Conservation (phyloP, 30 jellyfish, hydroid and myxozoan species). For the Nemopilema nomurai region DNA sequence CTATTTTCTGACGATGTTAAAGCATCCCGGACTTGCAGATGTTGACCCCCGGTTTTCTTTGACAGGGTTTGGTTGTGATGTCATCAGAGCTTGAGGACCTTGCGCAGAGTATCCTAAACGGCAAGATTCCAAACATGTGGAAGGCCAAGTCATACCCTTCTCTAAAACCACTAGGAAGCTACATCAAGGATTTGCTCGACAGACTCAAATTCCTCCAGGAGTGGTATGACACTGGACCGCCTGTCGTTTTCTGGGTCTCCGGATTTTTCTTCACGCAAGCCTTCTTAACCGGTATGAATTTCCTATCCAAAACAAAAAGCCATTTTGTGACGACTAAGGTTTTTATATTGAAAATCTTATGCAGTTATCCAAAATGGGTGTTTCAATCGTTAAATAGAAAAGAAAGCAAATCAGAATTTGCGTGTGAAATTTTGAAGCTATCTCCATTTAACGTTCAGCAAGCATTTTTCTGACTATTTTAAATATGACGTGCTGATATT, state of each 20-base stretch:
- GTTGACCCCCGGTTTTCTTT: not conserved
- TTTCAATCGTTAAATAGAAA: too few species aligned
- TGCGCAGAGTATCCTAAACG: conserved; percentile 79
- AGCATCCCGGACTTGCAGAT: too few species aligned
- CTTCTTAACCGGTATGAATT: conserved; percentile 85
- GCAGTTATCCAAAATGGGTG: too few species aligned
- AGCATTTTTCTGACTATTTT: not conserved
- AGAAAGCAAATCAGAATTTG: too few species aligned
- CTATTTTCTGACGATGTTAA: too few species aligned
- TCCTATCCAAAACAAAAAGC: too few species aligned
- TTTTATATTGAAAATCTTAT: too few species aligned
- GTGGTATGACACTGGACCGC: conserved; percentile 87
- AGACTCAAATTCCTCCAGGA: conserved; percentile 76
- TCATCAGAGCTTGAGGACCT: conserved; percentile 85
- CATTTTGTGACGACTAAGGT: too few species aligned
- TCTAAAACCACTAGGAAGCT: conserved; percentile 90
- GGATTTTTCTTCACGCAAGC: conserved; percentile 96
- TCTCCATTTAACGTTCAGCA: too few species aligned
- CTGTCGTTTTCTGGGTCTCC: conserved; percentile 83
- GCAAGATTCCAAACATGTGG: conserved; percentile 88
- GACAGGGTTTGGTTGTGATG: conserved; percentile 90
- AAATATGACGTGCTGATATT: not conserved
- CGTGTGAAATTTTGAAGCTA: too few species aligned
- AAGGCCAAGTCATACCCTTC: conserved; percentile 86
- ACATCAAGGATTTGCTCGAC: conserved; percentile 76